phyloP scores from a whole-genome alignment of 1,140 invertebrate species.

The Drosophila parabipectinata region DNA sequence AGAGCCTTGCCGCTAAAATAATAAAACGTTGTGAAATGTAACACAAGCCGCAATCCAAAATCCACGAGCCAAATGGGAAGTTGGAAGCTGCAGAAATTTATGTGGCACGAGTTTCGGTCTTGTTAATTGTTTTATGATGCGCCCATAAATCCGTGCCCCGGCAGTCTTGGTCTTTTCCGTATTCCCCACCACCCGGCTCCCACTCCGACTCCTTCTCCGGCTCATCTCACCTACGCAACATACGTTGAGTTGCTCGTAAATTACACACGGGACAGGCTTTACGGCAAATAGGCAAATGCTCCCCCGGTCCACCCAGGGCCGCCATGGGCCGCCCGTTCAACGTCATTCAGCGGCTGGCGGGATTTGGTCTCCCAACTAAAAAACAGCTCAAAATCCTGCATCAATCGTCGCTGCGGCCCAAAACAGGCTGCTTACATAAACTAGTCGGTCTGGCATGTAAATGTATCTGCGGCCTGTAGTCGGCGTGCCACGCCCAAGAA shows the following conservation, averaged over 20 bases:
- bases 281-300: constrained; percentile 71
- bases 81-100: constrained; percentile 65
- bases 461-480: background rate
- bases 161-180: constrained; percentile 11
- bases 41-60: constrained; percentile 56
- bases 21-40: constrained; percentile 78
- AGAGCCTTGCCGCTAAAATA: constrained; percentile 29
- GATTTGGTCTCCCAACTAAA: constrained; percentile 40
- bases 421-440: constrained; percentile 41
- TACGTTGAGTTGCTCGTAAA: constrained; percentile 67
- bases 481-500: constrained; percentile 61
- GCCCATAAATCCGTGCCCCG: constrained; percentile 68
- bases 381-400: constrained; percentile 59
- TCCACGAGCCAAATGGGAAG: constrained; percentile 11
- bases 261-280: constrained; percentile 65
- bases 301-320: background rate
- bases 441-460: constrained; percentile 17
- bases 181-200: background rate
- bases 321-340: constrained; percentile 29
- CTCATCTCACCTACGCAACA: constrained; percentile 55
- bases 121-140: constrained; percentile 83
- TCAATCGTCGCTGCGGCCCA: constrained; percentile 55
- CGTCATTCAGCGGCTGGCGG: constrained; percentile 55
- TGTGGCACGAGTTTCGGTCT: constrained; percentile 79
- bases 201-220: background rate